phyloP scores from a whole-genome alignment of 1,140 invertebrate genomes.

The Bombus vancouverensis region DNA sequence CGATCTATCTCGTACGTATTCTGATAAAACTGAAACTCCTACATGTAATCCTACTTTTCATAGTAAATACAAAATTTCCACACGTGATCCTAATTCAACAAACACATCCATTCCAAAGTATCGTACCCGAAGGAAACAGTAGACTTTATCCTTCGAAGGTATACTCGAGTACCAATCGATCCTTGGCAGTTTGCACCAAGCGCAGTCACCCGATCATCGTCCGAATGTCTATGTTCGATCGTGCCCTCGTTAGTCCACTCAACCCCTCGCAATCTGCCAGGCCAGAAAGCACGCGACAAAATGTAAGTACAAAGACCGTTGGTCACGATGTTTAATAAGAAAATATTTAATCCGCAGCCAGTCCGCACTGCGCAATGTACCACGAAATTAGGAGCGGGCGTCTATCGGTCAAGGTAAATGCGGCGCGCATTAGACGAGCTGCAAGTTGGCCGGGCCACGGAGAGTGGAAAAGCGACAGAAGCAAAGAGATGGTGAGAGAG shows the following conservation, averaged over 20 bases:
- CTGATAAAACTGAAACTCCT: neutral
- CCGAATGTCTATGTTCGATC: neutral
- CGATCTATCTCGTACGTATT: neutral
- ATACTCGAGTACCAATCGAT: neutral
- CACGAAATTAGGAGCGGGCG: conserved; percentile 73
- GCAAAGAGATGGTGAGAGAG: neutral
- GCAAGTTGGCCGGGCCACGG: conserved; percentile 48
- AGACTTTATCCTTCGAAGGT: neutral
- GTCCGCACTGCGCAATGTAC: conserved; percentile 65
- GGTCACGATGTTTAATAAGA: conserved; percentile 49
- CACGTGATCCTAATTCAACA: neutral
- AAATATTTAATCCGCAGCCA: conserved; percentile 56
- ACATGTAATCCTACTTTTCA: neutral
- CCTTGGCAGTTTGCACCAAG: neutral
- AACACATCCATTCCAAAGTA: neutral
- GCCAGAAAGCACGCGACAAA: neutral
- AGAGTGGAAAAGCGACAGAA: conserved; percentile 39
- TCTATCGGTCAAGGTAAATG: conserved; percentile 80
- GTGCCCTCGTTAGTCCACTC: neutral
- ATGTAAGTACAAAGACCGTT: neutral
- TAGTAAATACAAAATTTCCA: too few relatives aligned
- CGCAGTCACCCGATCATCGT: neutral
- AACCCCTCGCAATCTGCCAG: neutral
- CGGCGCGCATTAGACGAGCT: conserved; percentile 75
- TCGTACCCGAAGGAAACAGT: neutral